phyloP scores from a whole-genome alignment of 1,140 invertebrate species.

The Ericerus pela region DNA sequence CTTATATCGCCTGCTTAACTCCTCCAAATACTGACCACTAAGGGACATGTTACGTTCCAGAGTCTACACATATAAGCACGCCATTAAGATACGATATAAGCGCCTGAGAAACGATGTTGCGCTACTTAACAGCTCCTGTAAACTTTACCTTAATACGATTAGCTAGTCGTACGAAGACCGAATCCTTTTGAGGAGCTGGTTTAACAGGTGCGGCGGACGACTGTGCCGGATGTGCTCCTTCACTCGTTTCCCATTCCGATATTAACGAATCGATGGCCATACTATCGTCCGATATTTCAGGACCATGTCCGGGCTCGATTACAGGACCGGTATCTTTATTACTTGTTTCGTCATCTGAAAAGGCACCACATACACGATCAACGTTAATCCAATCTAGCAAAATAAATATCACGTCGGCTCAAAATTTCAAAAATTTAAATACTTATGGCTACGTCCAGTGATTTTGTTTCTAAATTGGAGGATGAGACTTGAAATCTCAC shows the following conservation, averaged over 20 bases:
- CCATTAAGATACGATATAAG: neutral
- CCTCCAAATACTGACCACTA: constrained; percentile 87
- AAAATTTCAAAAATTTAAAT: no score
- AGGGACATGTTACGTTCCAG: constrained; percentile 92
- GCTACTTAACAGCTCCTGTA: neutral
- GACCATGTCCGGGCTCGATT: constrained; percentile 19
- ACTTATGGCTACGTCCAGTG: no score
- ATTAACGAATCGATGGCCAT: constrained; percentile 34
- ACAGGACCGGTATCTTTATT: neutral
- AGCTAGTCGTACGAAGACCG: constrained; percentile 82
- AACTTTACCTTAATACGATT: constrained; percentile 80
- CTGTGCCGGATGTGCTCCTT: constrained; percentile 28
- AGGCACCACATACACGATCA: no score
- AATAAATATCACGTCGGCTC: no score
- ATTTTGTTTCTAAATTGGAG: no score
- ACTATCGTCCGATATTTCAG: constrained; percentile 29
- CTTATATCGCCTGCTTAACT: constrained; percentile 83
- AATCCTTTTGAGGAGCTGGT: constrained; percentile 58
- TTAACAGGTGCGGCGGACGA: constrained; percentile 20
- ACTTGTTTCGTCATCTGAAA: no score
- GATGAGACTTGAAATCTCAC: no score
- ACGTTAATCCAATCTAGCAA: no score
- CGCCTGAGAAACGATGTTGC: neutral
- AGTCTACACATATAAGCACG: constrained; percentile 37
- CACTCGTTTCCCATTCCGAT: constrained; percentile 35